Percentiles rank a stretch among this genome's conserved stretches.
phyloP scores from a whole-genome alignment of 2,797 vertebrate species.

The Poeciliopsis presidionis region DNA sequence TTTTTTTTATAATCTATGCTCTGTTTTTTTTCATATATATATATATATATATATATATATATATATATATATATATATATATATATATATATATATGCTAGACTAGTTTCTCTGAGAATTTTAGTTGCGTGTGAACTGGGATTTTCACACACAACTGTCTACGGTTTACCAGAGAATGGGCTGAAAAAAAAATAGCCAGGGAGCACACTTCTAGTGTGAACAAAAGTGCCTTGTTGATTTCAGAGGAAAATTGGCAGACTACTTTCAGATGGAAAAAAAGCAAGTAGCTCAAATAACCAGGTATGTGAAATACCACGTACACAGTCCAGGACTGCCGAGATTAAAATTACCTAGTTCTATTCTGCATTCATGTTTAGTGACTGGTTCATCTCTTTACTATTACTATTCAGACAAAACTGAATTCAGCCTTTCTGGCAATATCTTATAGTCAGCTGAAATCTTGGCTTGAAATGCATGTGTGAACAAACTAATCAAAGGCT shows the following conservation, averaged over 20 bases:
- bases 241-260: neutral
- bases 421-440: constrained; percentile 64
- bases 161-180: neutral
- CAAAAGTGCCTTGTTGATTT: neutral
- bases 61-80: neutral
- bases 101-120: neutral
- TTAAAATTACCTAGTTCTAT: neutral
- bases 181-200: neutral
- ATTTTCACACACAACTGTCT: neutral
- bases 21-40: too few relatives aligned
- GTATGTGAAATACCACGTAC: neutral
- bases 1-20: too few relatives aligned
- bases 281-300: neutral
- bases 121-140: neutral
- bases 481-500: constrained; percentile 38
- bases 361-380: neutral
- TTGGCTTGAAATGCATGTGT: constrained; percentile 62
- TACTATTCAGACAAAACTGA: constrained; percentile 6
- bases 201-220: neutral
- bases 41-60: too few relatives aligned
- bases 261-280: neutral
- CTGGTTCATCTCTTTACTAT: neutral
- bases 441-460: constrained; percentile 58
- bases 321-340: neutral
- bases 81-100: neutral